phyloP scores from a whole-genome alignment of 2,797 vertebrate species.

The Gymnothorax reevesii region DNA sequence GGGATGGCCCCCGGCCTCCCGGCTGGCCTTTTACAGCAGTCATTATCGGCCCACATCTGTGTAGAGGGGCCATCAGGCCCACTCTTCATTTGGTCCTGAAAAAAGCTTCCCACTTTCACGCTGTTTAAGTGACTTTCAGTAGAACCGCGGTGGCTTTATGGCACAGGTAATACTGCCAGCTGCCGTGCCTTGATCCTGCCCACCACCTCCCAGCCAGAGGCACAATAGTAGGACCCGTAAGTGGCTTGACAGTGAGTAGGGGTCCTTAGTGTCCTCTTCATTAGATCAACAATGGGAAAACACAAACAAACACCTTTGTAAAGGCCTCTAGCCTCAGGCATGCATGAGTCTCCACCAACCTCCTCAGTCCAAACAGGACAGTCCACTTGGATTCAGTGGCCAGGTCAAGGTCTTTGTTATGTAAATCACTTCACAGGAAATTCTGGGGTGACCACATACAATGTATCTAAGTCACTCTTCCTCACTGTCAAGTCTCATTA shows the following conservation, averaged over 20 bases:
- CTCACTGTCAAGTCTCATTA: background rate
- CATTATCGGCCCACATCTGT: conserved; percentile 71
- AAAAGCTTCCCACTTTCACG: conserved; percentile 65
- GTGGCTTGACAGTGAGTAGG: conserved; percentile 55
- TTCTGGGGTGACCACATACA: background rate
- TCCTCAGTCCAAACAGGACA: conserved; percentile 16
- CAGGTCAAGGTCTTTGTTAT: conserved; percentile 10
- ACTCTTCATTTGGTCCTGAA: conserved; percentile 60
- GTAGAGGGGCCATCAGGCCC: conserved; percentile 48
- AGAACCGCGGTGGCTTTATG: conserved; percentile 62
- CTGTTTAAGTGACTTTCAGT: conserved; percentile 68
- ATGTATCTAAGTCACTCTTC: background rate
- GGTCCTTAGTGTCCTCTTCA: conserved; percentile 56
- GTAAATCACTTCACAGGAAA: background rate
- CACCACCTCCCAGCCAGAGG: conserved; percentile 34
- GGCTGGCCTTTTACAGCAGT: conserved; percentile 62
- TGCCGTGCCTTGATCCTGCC: conserved; percentile 47
- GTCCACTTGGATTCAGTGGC: background rate
- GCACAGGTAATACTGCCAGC: conserved; percentile 61
- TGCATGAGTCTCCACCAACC: background rate
- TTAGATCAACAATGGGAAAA: conserved; percentile 71
- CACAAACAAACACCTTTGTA: conserved; percentile 61
- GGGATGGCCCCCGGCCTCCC: conserved; percentile 23
- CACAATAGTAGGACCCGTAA: conserved; percentile 55
- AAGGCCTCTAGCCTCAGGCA: background rate